Evolutionary conservation across 1,140 invertebrate species (phyloP), one percentile per base, ranked within the genome.

Genomic region (Spodoptera frugiperda): DNA sequence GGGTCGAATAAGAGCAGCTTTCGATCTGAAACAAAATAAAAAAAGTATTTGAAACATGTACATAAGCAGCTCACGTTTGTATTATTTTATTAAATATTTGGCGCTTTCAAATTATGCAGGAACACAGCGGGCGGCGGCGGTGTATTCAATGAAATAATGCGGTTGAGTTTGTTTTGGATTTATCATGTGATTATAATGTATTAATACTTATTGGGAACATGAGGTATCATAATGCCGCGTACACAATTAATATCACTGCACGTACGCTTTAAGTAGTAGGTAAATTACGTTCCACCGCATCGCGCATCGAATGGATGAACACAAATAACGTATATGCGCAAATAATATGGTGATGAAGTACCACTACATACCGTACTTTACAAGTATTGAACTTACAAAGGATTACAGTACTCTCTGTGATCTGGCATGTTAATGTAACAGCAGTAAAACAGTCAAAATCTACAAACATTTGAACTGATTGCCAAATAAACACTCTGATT

Each of bases 21-120:
- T 53, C 25, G 25, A 68, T 53, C 65, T 68, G 65, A 19, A 33
- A 68, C 65, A 61, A 39, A 53, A 65, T 17, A 68, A 68, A 10
- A 68, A 51, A 68, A 15, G 25, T 51, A 33, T 68, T 53, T 53
- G 1, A 48, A 67, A 48, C 21, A 21, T 12, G 12, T 53, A 53
- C 30, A 46, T 17, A 67, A 67, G 46, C 25, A 49, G 30, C 51
- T 17, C 63, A 3, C 49, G 48, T 12, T 68, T 9, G 53, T 68
- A 53, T 68, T 68, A 53, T 68, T 51, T 68, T 51, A 68, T 68
- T 68, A 51, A 68, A 68, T 68, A 68, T 68, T 68, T 68, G 65
- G 65, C 65, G 65, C 65, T 53, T 33, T 68, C 48, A 53, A 68
- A 53, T 68, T 68, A 68, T 68, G 65, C 65, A 68, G 65, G 65